Evolutionary conservation across 2,797 vertebrate species (phyloP).

Genomic region (Enteromius radiatus): DNA sequence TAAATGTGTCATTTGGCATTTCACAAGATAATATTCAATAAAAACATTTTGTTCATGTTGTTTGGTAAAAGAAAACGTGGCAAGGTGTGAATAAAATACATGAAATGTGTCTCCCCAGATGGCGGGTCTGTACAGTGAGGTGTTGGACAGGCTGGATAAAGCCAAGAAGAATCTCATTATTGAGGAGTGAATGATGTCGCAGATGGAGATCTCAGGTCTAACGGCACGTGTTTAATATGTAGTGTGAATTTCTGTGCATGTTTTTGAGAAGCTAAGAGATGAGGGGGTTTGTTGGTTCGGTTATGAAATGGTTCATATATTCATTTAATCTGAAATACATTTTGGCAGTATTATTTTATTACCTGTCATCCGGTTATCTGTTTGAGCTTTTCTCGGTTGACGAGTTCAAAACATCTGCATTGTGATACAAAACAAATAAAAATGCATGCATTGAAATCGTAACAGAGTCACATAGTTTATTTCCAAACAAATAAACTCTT

Average conservation of each 20-base stretch:
- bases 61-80: constrained; percentile 12
- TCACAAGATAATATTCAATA: constrained; percentile 13
- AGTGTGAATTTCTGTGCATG: constrained; percentile 33
- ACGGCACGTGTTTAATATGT: constrained; percentile 40
- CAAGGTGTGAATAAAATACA: constrained; percentile 24
- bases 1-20: constrained; percentile 6
- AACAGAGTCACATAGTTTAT: constrained; percentile 87
- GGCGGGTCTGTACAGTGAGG: constrained; percentile 82
- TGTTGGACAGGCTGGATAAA: constrained; percentile 84
- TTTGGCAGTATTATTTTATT: constrained; percentile 32
- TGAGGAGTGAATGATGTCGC: constrained; percentile 73
- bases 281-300: neutral
- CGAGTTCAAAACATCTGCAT: constrained; percentile 21
- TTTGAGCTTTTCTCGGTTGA: neutral
- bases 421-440: constrained; percentile 59
- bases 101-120: constrained; percentile 77
- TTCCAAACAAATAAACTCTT: constrained; percentile 86
- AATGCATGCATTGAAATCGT: constrained; percentile 76
- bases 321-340: constrained; percentile 25
- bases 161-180: constrained; percentile 70
- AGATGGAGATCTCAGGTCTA: constrained; percentile 40
- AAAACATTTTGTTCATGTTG: constrained; percentile 12
- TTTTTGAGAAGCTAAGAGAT: constrained; percentile 9
- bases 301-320: constrained; percentile 17
- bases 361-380: constrained; percentile 4